Evolutionary conservation across 2,113 vertebrate species (phyloP).

Genomic region (Caranx ignobilis): DNA sequence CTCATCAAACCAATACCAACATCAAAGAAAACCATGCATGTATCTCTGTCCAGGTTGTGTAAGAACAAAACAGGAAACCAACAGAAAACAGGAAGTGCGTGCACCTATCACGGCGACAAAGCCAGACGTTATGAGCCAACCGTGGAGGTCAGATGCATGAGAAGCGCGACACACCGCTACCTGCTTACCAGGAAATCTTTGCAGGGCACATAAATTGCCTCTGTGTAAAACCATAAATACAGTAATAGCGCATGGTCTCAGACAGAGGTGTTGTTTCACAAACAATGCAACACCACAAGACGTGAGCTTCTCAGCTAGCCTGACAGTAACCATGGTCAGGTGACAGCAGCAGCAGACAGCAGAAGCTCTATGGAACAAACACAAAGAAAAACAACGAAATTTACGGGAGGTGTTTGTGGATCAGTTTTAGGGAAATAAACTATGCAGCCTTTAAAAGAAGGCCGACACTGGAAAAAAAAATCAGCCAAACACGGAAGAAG

Average conservation of each 20-base stretch:
- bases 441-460: neutral
- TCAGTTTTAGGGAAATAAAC: neutral
- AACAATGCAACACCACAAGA: conserved; percentile 53
- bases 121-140: conserved; percentile 28
- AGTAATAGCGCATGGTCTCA: conserved; percentile 12
- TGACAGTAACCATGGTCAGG: conserved; percentile 28
- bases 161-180: conserved; percentile 7
- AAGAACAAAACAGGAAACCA: conserved; percentile 81
- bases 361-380: neutral
- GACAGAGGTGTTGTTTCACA: conserved; percentile 64
- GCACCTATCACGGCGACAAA: conserved; percentile 29
- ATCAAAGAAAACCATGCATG: conserved; percentile 10
- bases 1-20: conserved; percentile 16
- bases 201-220: conserved; percentile 23
- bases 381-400: neutral
- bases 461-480: conserved; percentile 4
- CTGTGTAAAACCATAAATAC: conserved; percentile 32
- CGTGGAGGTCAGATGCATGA: conserved; percentile 56
- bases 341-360: neutral
- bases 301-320: conserved; percentile 28
- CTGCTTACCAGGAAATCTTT: conserved; percentile 29
- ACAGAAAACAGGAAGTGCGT: conserved; percentile 69
- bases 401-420: neutral
- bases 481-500: conserved; percentile 9
- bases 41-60: conserved; percentile 59